These are phyloP conservation scores for Liolophura sinensis DNA, from an alignment of 1,140 invertebrate species.

Conservation along the genomic window DNA sequence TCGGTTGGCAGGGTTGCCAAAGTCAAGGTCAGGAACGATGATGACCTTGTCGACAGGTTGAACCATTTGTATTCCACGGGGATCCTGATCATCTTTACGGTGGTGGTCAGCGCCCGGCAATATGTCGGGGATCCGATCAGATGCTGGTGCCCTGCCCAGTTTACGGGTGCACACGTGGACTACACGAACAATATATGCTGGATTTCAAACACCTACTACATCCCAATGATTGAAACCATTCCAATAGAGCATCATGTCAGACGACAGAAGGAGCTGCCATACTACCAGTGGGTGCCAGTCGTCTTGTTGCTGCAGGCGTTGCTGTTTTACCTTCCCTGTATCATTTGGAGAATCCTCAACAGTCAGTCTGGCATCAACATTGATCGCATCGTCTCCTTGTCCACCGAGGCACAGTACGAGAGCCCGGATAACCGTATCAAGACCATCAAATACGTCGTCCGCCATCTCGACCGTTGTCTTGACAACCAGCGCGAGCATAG, in stretches of 20 bases:
- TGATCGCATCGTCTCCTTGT: slow-evolving; percentile 48
- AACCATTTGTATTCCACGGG: slow-evolving; percentile 64
- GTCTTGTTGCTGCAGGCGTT: slow-evolving; percentile 63
- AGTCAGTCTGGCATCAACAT: slow-evolving; percentile 61
- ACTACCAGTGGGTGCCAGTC: slow-evolving; percentile 67
- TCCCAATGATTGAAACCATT: slow-evolving; percentile 48
- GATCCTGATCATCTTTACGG: slow-evolving; percentile 62
- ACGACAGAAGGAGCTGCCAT: slow-evolving; percentile 53
- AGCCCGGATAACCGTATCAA: slow-evolving; percentile 50
- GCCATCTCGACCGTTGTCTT: slow-evolving; percentile 56
- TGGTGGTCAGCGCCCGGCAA: slow-evolving; percentile 63
- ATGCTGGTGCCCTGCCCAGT: slow-evolving; percentile 55
- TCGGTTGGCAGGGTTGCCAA: slow-evolving; percentile 55
- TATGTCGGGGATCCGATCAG: slow-evolving; percentile 65
- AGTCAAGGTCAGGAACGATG: slow-evolving; percentile 60
- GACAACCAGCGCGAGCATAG: slow-evolving; percentile 53
- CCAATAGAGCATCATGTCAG: slow-evolving; percentile 33
- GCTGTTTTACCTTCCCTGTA: slow-evolving; percentile 64
- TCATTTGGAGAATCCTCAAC: slow-evolving; percentile 63
- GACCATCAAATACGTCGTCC: slow-evolving; percentile 56
- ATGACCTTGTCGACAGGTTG: slow-evolving; percentile 64
- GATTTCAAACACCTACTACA: slow-evolving; percentile 61
- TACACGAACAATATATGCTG: slow-evolving; percentile 59
- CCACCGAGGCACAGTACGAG: slow-evolving; percentile 46
- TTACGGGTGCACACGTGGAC: slow-evolving; percentile 59